Percentiles rank a stretch among this genome's conserved stretches.
These are phyloP conservation scores for Eugnorisma glareosa DNA, from an alignment of 2,888 invertebrate species.

Conservation along the genomic window DNA sequence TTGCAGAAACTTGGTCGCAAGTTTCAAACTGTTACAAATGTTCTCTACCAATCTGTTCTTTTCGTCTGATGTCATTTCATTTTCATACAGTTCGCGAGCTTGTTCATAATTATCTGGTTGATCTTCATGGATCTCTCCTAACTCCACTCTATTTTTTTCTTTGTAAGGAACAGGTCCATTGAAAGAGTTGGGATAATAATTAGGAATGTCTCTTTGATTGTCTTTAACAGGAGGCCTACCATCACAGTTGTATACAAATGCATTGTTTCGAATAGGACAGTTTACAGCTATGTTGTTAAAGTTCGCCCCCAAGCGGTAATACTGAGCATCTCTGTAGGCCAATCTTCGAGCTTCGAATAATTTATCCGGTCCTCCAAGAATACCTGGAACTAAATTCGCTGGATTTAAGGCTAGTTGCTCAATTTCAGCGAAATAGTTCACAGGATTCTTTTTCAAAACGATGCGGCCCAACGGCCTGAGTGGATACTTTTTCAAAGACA, in stretches of 20 bases:
- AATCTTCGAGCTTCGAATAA: constrained; percentile 96
- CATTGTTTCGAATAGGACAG: constrained; percentile 94
- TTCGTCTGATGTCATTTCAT: too few relatives aligned
- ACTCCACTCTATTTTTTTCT: too few relatives aligned
- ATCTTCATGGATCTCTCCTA: too few relatives aligned
- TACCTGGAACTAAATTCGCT: too few relatives aligned
- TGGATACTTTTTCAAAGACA: constrained; percentile 79
- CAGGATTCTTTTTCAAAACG: too few relatives aligned
- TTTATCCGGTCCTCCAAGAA: constrained; percentile 93
- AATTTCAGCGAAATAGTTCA: too few relatives aligned
- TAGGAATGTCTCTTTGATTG: constrained; percentile 96
- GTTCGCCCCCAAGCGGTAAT: constrained; percentile 96
- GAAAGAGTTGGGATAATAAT: constrained; percentile 98
- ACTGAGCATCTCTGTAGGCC: constrained; percentile 96
- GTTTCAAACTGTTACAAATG: too few relatives aligned
- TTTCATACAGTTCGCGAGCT: constrained; percentile 93
- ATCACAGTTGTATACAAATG: constrained; percentile 94
- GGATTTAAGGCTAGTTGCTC: too few relatives aligned
- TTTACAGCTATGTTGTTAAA: constrained; percentile 97
- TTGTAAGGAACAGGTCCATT: constrained; percentile 93
- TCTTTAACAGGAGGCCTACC: constrained; percentile 94
- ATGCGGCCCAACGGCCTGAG: too few relatives aligned
- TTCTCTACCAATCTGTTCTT: too few relatives aligned
- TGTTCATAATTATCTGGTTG: too few relatives aligned
- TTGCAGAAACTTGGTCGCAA: constrained; percentile 65